Evolutionary conservation across 2,797 vertebrate species (phyloP).

Genomic region (Neosilurus hyrtlii): DNA sequence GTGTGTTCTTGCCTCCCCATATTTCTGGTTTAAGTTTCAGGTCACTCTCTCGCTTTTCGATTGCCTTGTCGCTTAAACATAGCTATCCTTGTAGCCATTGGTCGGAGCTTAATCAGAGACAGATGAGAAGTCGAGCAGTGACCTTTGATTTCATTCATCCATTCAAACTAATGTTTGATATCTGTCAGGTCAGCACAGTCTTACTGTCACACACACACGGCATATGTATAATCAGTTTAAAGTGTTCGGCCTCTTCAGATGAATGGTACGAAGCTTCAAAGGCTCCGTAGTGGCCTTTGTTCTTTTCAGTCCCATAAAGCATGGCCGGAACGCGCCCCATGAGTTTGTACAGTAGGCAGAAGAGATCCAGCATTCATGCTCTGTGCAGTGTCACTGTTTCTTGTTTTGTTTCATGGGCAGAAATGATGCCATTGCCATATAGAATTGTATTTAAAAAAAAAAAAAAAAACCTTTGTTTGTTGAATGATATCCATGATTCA

Average conservation of each 20-base stretch:
- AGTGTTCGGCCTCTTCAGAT: slow-evolving; percentile 54
- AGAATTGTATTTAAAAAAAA: background rate
- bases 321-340: slow-evolving; percentile 53
- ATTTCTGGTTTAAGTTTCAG: slow-evolving; percentile 76
- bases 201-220: slow-evolving; percentile 55
- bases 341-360: slow-evolving; percentile 48
- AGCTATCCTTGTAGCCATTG: slow-evolving; percentile 65
- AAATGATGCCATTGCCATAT: slow-evolving; percentile 38
- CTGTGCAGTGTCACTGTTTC: slow-evolving; percentile 51
- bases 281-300: slow-evolving; percentile 46
- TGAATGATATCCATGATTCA: background rate
- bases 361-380: slow-evolving; percentile 59
- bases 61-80: slow-evolving; percentile 76
- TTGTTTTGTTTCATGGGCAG: slow-evolving; percentile 52
- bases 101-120: slow-evolving; percentile 77
- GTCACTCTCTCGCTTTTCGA: slow-evolving; percentile 68
- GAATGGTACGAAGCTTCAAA: slow-evolving; percentile 47
- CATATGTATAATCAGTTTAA: slow-evolving; percentile 60
- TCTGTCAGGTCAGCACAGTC: slow-evolving; percentile 66
- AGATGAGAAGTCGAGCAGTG: slow-evolving; percentile 72
- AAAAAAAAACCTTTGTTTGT: too few species aligned
- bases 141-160: slow-evolving; percentile 77
- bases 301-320: slow-evolving; percentile 52
- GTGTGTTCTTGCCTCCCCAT: slow-evolving; percentile 31
- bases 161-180: slow-evolving; percentile 69